Percentiles rank a stretch among this genome's conserved stretches.
Evolutionary conservation across 2,113 vertebrate genomes (phyloP).

Genomic region (Tringa solitaria): DNA sequence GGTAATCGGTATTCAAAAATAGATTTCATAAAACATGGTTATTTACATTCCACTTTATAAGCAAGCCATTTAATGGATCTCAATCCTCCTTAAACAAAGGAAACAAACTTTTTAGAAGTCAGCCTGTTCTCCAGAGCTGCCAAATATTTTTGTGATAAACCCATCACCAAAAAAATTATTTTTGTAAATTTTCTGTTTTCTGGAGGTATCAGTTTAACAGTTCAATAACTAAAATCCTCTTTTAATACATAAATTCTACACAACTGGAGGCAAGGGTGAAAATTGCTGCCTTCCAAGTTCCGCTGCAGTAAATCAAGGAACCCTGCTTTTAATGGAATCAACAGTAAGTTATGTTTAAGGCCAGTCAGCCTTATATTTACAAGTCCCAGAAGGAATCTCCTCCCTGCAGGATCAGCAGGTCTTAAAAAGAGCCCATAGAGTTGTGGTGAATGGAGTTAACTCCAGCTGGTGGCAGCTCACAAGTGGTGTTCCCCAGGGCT

Average conservation of each 20-base stretch:
- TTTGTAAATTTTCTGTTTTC: not conserved
- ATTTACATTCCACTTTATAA: not conserved
- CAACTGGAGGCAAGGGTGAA: not conserved
- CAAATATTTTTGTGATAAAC: not conserved
- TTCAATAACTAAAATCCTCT: not conserved
- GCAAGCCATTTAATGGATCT: not conserved
- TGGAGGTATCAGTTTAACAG: not conserved
- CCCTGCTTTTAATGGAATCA: not conserved
- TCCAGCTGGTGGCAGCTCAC: not conserved
- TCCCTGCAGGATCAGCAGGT: not conserved
- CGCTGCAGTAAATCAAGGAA: not conserved
- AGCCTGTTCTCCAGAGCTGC: not conserved
- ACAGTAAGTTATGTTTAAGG: not conserved
- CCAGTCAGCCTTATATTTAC: not conserved
- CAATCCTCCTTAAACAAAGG: not conserved
- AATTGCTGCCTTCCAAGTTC: not conserved
- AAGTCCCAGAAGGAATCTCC: not conserved
- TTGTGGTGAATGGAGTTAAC: not conserved
- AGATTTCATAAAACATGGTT: not conserved
- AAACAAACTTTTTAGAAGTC: not conserved
- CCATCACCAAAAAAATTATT: not conserved
- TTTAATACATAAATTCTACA: not conserved
- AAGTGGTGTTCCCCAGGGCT: not conserved
- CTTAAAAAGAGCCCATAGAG: not conserved
- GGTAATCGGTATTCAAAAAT: not conserved